These are phyloP conservation scores for Caenorhabditis wallacei DNA, from an alignment of 2,888 invertebrate species.

Conservation along the genomic window DNA sequence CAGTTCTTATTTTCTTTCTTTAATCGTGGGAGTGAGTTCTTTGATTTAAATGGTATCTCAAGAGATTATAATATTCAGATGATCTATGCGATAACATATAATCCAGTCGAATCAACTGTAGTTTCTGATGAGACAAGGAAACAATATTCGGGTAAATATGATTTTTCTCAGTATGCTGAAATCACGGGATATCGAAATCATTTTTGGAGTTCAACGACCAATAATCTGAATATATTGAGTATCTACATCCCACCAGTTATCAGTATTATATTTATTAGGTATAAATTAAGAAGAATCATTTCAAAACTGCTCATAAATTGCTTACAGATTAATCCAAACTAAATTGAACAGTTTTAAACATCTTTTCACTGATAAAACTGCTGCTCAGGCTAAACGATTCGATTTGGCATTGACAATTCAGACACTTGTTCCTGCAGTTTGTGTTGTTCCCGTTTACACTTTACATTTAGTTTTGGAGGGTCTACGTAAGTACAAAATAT, in stretches of 20 bases:
- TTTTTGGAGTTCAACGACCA: slow-evolving; percentile 37
- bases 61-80: slow-evolving; percentile 14
- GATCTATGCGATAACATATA: slow-evolving; percentile 30
- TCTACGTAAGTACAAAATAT: slow-evolving; percentile 1
- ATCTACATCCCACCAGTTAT: slow-evolving; percentile 37
- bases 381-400: slow-evolving; percentile 39
- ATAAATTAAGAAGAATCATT: neutral
- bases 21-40: slow-evolving; percentile 32
- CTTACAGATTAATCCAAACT: slow-evolving; percentile 43
- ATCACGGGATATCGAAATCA: slow-evolving; percentile 43
- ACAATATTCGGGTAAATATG: slow-evolving; percentile 2
- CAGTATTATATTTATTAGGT: slow-evolving; percentile 41
- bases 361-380: slow-evolving; percentile 48
- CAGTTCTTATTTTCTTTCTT: slow-evolving; percentile 35
- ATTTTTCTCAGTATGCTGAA: slow-evolving; percentile 36
- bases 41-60: neutral
- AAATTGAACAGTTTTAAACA: slow-evolving; percentile 52
- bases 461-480: slow-evolving; percentile 13
- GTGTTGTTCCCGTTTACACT: slow-evolving; percentile 45
- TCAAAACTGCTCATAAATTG: neutral
- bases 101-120: slow-evolving; percentile 19
- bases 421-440: slow-evolving; percentile 41
- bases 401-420: slow-evolving; percentile 51
- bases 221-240: slow-evolving; percentile 39
- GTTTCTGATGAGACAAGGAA: slow-evolving; percentile 28